These are phyloP conservation scores for Acanthosepion lycidas DNA, from an alignment of 2,888 invertebrate species.

Conservation along the genomic window DNA sequence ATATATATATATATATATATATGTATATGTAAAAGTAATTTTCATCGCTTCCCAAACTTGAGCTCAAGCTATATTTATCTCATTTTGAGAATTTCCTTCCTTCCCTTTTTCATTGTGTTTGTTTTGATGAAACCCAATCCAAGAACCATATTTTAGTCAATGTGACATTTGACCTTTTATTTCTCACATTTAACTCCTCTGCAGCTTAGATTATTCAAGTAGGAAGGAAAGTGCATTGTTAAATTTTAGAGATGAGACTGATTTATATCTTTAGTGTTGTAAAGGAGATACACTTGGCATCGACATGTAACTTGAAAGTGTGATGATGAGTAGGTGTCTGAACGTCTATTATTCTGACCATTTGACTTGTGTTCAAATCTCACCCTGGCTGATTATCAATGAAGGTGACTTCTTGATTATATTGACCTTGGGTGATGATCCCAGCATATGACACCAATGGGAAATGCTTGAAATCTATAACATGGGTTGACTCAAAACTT, in stretches of 20 bases:
- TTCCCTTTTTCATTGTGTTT: not conserved
- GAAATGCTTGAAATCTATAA: no score
- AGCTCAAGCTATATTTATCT: not conserved
- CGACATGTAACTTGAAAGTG: not conserved
- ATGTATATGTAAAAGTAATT: not conserved
- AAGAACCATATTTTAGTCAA: not conserved
- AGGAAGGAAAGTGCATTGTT: not conserved
- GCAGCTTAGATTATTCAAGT: not conserved
- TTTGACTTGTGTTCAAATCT: no score
- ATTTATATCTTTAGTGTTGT: not conserved
- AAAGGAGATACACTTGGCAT: not conserved
- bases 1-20: no score
- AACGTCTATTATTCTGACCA: not conserved
- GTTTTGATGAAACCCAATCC: constrained; percentile 33
- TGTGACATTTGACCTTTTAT: constrained; percentile 33
- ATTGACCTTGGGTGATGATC: no score
- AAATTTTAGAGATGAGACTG: not conserved
- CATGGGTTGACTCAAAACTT: no score
- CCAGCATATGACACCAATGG: no score
- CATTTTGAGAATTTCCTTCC: constrained; percentile 10
- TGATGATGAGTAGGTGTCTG: not conserved
- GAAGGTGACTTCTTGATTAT: no score
- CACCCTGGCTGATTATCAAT: no score
- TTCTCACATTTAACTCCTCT: not conserved
- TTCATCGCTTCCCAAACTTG: not conserved